phyloP scores from a whole-genome alignment of 2,797 vertebrate species.

The Halcyon badia region DNA sequence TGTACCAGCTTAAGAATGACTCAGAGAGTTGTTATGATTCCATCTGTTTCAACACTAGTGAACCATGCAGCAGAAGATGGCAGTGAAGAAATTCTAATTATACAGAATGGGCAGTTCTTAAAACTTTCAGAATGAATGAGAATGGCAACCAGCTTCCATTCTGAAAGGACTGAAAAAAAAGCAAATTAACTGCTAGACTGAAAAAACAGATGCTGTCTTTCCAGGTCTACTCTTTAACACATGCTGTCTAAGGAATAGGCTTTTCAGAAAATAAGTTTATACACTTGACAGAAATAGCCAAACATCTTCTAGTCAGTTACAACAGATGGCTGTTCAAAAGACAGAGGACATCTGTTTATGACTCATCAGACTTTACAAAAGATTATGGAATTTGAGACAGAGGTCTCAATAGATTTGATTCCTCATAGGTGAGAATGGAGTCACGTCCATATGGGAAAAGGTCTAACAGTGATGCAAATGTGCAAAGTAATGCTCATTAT shows the following conservation, averaged over 20 bases:
- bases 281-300: constrained; percentile 43
- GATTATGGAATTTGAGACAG: not conserved
- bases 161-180: not conserved
- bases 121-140: not conserved
- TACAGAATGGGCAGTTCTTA: not conserved
- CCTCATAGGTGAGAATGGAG: not conserved
- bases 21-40: not conserved
- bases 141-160: not conserved
- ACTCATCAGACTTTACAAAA: constrained; percentile 36
- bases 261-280: constrained; percentile 9
- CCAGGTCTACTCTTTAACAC: not conserved
- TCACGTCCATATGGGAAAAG: not conserved
- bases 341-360: constrained; percentile 42
- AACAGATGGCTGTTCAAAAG: constrained; percentile 64
- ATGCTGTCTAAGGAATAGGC: not conserved
- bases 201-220: constrained; percentile 21
- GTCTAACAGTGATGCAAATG: not conserved
- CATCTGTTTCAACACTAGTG: not conserved
- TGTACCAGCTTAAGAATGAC: not conserved
- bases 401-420: not conserved
- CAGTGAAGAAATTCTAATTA: not conserved
- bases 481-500: not conserved
- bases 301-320: constrained; percentile 28
- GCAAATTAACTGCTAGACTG: not conserved
- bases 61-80: not conserved